Conservation (phyloP, 2,888 invertebrate species). For the Drosophila nigricruria region DNA sequence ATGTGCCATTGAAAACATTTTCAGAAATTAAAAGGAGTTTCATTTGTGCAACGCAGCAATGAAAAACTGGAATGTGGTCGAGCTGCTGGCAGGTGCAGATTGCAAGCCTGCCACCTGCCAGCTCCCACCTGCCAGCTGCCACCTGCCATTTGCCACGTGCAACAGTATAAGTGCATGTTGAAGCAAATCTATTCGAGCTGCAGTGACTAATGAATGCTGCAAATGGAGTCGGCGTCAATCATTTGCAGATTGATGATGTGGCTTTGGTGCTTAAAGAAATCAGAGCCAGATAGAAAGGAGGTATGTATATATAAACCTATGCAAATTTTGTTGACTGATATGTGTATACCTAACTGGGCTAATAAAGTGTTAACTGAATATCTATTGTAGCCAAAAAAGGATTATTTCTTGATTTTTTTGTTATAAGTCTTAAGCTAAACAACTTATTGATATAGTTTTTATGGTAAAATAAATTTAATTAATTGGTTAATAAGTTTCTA, state of each 20-base stretch:
- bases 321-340: not conserved
- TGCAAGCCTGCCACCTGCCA: constrained; percentile 14
- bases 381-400: too few species aligned
- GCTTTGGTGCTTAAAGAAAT: not conserved
- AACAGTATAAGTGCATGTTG: not conserved
- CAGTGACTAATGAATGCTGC: constrained; percentile 7
- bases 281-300: not conserved
- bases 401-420: too few species aligned
- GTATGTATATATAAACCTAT: not conserved
- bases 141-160: not conserved
- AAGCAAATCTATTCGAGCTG: constrained; percentile 1
- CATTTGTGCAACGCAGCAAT: constrained; percentile 34
- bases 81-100: constrained; percentile 11
- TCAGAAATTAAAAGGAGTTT: constrained; percentile 75
- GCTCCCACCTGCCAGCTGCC: constrained; percentile 2
- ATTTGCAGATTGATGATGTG: constrained; percentile 4
- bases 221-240: constrained; percentile 3
- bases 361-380: not conserved
- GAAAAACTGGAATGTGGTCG: constrained; percentile 49
- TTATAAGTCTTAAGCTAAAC: too few species aligned
- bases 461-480: too few species aligned
- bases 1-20: constrained; percentile 65
- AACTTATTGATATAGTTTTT: too few species aligned
- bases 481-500: too few species aligned
- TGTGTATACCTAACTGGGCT: not conserved